These are phyloP conservation scores for Enteromius viviparus DNA, from an alignment of 2,797 vertebrate genomes.

Conservation along the genomic window DNA sequence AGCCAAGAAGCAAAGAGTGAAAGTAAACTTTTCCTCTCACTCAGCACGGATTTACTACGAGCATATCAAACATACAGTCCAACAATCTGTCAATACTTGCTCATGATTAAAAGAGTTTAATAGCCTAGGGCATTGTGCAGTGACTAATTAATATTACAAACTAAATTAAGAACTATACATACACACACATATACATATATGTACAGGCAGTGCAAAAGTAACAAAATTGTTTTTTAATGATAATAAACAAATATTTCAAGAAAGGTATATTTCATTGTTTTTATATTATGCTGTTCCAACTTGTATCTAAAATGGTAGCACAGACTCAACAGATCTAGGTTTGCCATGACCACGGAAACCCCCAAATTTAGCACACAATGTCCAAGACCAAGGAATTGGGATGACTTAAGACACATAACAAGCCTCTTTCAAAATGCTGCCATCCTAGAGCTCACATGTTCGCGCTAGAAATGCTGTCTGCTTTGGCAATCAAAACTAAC, in stretches of 20 bases:
- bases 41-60: conserved; percentile 10
- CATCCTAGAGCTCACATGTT: conserved; percentile 48
- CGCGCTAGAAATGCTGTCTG: conserved; percentile 69
- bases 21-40: conserved; percentile 48
- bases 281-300: neutral
- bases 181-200: too few relatives aligned
- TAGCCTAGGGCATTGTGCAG: conserved; percentile 10
- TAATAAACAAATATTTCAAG: too few relatives aligned
- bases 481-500: conserved; percentile 69
- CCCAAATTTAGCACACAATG: neutral
- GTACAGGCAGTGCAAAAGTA: too few relatives aligned
- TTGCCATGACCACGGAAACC: conserved; percentile 4
- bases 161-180: neutral
- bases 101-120: neutral
- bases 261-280: too few relatives aligned
- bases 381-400: conserved; percentile 6
- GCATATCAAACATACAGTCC: conserved; percentile 4
- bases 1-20: conserved; percentile 42
- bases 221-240: too few relatives aligned
- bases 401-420: conserved; percentile 48
- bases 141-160: neutral
- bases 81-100: conserved; percentile 33
- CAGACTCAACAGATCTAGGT: conserved; percentile 16
- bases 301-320: conserved; percentile 12
- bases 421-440: conserved; percentile 39